Conservation (phyloP, 2,113 vertebrate species). For the Dipodomys spectabilis region DNA sequence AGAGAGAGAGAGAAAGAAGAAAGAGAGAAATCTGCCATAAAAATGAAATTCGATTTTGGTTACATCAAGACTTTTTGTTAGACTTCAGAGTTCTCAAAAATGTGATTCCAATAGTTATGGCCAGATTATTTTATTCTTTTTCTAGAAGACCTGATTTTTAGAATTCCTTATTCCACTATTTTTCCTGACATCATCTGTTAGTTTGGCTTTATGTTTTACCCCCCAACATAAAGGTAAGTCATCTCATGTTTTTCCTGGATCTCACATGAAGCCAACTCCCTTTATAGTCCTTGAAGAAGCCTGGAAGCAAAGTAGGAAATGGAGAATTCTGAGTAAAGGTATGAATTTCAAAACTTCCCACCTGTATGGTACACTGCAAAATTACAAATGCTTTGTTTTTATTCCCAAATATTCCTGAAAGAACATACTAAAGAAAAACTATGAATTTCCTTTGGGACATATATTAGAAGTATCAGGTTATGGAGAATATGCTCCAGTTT, state of each 20-base stretch:
- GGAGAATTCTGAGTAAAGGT: neutral
- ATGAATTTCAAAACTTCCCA: neutral
- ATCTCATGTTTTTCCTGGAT: neutral
- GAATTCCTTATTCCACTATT: neutral
- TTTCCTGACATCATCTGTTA: neutral
- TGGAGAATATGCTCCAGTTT: neutral
- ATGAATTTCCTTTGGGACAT: neutral
- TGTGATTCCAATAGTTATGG: neutral
- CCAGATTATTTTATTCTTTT: neutral
- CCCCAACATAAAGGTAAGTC: neutral
- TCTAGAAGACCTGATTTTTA: neutral
- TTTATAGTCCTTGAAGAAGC: neutral
- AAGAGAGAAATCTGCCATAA: too few species aligned
- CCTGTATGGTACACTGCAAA: neutral
- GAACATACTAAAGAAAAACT: neutral
- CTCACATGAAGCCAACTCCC: neutral
- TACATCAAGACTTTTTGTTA: conserved; percentile 11
- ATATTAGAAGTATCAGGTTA: neutral
- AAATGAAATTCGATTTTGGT: neutral
- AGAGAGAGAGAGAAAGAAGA: too few species aligned
- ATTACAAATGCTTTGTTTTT: neutral
- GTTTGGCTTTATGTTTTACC: neutral
- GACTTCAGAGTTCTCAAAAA: neutral
- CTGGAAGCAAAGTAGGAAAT: neutral
- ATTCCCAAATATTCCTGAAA: neutral